Evolutionary conservation across 2,113 vertebrate genomes (phyloP).

Genomic region (Lanius ludovicianus): DNA sequence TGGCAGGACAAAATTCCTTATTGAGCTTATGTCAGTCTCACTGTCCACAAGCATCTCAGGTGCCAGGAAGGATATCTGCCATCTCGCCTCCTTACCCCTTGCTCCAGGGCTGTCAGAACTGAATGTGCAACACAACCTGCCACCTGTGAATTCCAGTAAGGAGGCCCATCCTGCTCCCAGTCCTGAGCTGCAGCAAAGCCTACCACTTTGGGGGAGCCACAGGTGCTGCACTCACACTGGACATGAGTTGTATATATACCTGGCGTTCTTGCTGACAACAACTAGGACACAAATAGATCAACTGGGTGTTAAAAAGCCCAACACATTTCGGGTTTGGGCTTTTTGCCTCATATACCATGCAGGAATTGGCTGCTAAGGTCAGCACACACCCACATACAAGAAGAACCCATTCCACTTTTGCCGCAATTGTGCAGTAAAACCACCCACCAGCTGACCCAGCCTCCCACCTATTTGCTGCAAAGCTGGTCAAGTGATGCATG

Average conservation of each 20-base stretch:
- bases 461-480: neutral
- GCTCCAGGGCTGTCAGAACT: neutral
- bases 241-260: rapidly evolving
- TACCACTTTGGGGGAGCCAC: neutral
- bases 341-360: neutral
- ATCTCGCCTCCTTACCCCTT: rapidly evolving
- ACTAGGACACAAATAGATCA: neutral
- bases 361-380: neutral
- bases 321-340: neutral
- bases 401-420: neutral
- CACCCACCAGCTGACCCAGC: neutral
- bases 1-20: neutral
- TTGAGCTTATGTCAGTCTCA: neutral
- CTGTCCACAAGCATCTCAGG: neutral
- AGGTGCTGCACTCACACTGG: neutral
- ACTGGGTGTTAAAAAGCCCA: neutral
- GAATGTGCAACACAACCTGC: rapidly evolving
- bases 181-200: neutral
- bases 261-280: neutral
- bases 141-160: neutral
- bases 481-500: neutral
- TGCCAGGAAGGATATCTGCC: neutral
- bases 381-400: rapidly evolving
- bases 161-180: neutral
- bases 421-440: neutral